Conservation (phyloP, 1,140 invertebrate species). For the Pectinophora gossypiella region DNA sequence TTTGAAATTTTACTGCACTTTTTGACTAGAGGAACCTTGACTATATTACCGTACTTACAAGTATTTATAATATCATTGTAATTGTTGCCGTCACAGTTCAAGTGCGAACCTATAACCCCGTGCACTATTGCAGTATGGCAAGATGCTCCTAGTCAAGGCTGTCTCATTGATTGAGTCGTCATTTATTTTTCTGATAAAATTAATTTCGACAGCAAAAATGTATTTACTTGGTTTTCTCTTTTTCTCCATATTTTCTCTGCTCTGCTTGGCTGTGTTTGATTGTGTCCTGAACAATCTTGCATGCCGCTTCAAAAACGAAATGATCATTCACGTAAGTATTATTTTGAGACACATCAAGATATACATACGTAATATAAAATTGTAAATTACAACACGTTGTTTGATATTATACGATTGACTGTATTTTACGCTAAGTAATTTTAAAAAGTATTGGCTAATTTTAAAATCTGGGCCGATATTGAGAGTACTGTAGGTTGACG, state of each 20-base stretch:
- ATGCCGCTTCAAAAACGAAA: constrained; percentile 87
- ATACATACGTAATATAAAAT: constrained; percentile 25
- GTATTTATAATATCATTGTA: neutral
- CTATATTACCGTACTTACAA: constrained; percentile 16
- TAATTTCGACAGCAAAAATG: constrained; percentile 73
- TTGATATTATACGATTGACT: constrained; percentile 16
- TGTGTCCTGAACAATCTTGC: constrained; percentile 83
- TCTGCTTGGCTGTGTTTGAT: constrained; percentile 86
- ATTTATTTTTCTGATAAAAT: constrained; percentile 69
- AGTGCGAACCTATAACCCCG: too few species aligned
- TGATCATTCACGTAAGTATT: constrained; percentile 86
- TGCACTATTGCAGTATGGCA: neutral
- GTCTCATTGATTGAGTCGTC: constrained; percentile 62
- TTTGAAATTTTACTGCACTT: constrained; percentile 71
- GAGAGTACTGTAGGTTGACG: neutral
- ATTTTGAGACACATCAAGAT: constrained; percentile 73
- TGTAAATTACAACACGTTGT: constrained; percentile 26
- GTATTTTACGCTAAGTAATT: constrained; percentile 12
- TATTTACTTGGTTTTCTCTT: constrained; percentile 81
- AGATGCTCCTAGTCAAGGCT: constrained; percentile 43
- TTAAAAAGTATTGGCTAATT: neutral
- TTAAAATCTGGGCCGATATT: neutral
- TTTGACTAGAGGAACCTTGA: constrained; percentile 62
- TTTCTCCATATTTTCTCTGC: constrained; percentile 84
- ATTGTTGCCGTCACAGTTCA: too few species aligned